Conservation (phyloP, 2,888 invertebrate genomes). For the Machimus rusticus region DNA sequence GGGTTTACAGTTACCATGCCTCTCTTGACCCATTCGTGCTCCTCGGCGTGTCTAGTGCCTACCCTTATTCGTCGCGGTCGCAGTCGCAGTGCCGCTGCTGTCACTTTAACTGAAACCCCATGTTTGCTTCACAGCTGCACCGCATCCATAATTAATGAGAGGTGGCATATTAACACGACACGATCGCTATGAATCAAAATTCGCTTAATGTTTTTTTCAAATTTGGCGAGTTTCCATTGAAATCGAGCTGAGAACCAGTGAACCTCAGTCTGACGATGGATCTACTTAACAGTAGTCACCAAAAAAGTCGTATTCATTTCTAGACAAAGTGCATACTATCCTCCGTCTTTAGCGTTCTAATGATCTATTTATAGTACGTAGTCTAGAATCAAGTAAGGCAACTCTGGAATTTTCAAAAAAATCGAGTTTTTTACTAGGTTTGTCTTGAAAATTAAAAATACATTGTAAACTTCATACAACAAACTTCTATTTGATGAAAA, state of each 20-base stretch:
- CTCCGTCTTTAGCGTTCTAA: too few species aligned
- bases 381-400: too few species aligned
- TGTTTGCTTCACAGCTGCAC: neutral
- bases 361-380: too few species aligned
- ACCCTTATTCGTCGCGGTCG: neutral
- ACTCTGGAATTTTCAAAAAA: too few species aligned
- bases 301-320: too few species aligned
- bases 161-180: constrained; percentile 16
- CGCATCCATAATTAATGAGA: constrained; percentile 35
- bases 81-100: neutral
- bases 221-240: neutral
- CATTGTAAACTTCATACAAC: too few species aligned
- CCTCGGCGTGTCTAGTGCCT: neutral
- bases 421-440: too few species aligned
- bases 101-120: neutral
- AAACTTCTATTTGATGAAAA: too few species aligned
- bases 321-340: too few species aligned
- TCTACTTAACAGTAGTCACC: too few species aligned
- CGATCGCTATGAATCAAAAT: neutral
- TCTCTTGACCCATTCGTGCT: constrained; percentile 28
- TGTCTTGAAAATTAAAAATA: too few species aligned
- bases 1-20: constrained; percentile 9
- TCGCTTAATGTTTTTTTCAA: neutral
- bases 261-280: too few species aligned
- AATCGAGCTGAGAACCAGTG: neutral